These are phyloP conservation scores for Eudemis profundana DNA, from an alignment of 2,888 invertebrate genomes.

Conservation along the genomic window DNA sequence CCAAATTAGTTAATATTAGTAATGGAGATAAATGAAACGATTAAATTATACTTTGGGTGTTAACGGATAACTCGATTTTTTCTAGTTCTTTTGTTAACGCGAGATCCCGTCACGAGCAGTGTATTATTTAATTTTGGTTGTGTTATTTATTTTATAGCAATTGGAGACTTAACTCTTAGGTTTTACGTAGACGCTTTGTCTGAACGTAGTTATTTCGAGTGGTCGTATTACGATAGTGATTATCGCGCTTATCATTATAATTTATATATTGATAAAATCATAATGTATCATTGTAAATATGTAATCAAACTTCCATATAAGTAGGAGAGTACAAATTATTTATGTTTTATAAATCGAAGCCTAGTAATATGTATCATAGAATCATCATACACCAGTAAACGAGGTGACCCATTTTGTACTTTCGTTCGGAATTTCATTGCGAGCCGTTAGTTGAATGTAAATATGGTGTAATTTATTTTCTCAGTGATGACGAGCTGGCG, in stretches of 20 bases:
- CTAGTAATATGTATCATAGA: slow-evolving; percentile 54
- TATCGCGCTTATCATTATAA: slow-evolving; percentile 57
- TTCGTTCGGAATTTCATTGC: slow-evolving; percentile 14
- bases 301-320: slow-evolving; percentile 74
- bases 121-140: slow-evolving; percentile 72
- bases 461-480: slow-evolving; percentile 38
- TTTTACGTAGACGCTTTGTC: slow-evolving; percentile 66
- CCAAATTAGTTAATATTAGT: slow-evolving; percentile 29
- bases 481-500: slow-evolving; percentile 42
- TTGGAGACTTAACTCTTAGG: slow-evolving; percentile 73
- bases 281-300: slow-evolving; percentile 71
- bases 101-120: slow-evolving; percentile 63
- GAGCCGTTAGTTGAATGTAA: slow-evolving; percentile 35
- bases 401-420: slow-evolving; percentile 19
- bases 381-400: slow-evolving; percentile 9
- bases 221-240: slow-evolving; percentile 55
- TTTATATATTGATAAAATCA: slow-evolving; percentile 58
- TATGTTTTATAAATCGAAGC: slow-evolving; percentile 66
- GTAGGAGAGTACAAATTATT: slow-evolving; percentile 83
- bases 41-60: slow-evolving; percentile 28
- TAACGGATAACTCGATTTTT: slow-evolving; percentile 39
- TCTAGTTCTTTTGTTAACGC: slow-evolving; percentile 42
- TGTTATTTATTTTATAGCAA: slow-evolving; percentile 67
- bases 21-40: slow-evolving; percentile 23
- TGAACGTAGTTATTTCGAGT: slow-evolving; percentile 57